Evolutionary conservation across 1,140 invertebrate genomes (phyloP).

Genomic region (Maconellicoccus hirsutus): DNA sequence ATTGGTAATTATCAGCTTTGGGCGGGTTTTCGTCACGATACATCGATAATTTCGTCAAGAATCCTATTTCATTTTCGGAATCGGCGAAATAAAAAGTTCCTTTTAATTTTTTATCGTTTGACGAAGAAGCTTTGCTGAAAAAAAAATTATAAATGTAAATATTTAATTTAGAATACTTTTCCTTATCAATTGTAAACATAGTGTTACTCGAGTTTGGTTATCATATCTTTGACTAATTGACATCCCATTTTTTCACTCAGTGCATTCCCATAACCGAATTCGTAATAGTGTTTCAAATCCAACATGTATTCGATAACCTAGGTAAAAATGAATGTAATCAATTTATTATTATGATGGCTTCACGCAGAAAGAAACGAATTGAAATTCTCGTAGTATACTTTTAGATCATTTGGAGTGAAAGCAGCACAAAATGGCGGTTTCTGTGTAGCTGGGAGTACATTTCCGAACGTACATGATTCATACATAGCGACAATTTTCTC

Average conservation of each 20-base stretch:
- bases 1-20: neutral
- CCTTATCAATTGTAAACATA: no score
- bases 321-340: neutral
- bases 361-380: no score
- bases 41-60: neutral
- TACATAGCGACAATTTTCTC: conserved; percentile 40
- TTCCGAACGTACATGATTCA: conserved; percentile 63
- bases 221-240: conserved; percentile 57
- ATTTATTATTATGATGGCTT: no score
- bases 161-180: no score
- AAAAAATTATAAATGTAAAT: no score
- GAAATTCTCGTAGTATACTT: conserved; percentile 23
- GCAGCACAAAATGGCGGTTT: conserved; percentile 27
- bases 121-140: no score
- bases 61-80: neutral
- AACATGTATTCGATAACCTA: conserved; percentile 60
- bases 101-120: no score
- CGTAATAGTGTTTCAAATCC: conserved; percentile 67
- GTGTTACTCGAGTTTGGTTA: conserved; percentile 47
- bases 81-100: neutral
- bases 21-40: neutral
- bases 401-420: conserved; percentile 26
- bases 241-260: conserved; percentile 57
- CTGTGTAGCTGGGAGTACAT: conserved; percentile 43
- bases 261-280: conserved; percentile 55